These are phyloP conservation scores for Gopherus evgoodei DNA, from an alignment of 2,113 vertebrate species.

Conservation along the genomic window DNA sequence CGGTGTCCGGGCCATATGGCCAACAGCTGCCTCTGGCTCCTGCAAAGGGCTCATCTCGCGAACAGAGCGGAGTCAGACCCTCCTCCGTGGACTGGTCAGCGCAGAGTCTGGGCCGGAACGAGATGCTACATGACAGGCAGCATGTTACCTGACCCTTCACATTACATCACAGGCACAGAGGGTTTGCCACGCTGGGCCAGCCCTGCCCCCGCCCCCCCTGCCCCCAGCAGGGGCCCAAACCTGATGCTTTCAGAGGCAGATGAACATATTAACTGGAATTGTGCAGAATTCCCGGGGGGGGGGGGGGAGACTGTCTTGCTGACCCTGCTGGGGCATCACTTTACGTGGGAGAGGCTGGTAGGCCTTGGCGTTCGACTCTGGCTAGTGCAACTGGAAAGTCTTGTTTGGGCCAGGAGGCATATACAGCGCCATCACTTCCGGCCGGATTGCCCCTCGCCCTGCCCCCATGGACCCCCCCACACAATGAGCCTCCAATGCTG, in stretches of 20 bases:
- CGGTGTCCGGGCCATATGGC: neutral
- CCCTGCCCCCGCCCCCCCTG: neutral
- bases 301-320: neutral
- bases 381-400: neutral
- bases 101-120: neutral
- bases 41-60: neutral
- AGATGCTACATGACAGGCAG: neutral
- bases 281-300: neutral
- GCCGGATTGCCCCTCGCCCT: too few relatives aligned
- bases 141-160: neutral
- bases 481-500: too few relatives aligned
- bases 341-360: neutral
- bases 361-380: neutral
- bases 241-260: neutral
- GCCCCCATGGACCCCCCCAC: neutral
- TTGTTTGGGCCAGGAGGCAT: neutral
- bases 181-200: neutral
- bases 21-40: neutral
- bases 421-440: neutral
- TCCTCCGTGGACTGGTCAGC: neutral
- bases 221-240: neutral
- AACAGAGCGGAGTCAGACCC: neutral
- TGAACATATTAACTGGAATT: neutral
- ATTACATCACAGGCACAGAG: neutral
- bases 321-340: neutral